Evolutionary conservation across 2,888 invertebrate genomes (phyloP).

Genomic region (Ophion slaviceki): DNA sequence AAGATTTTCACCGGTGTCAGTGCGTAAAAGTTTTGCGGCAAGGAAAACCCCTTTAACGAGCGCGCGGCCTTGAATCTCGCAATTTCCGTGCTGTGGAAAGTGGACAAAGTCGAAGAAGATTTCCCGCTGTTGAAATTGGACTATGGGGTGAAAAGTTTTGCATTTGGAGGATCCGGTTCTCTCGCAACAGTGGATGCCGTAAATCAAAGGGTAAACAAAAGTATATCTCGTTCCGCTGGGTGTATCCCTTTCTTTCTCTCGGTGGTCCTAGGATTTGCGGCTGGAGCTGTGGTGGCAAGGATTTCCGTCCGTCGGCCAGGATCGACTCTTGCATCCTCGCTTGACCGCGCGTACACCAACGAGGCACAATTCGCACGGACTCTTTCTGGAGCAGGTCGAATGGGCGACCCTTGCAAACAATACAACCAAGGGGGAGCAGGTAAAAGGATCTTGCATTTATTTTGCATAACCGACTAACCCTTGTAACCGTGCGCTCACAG

Average conservation of each 20-base stretch:
- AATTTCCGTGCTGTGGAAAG: constrained; percentile 76
- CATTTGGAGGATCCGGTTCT: constrained; percentile 47
- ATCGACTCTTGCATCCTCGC: constrained; percentile 27
- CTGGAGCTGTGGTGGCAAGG: constrained; percentile 60
- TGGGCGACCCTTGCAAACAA: constrained; percentile 14
- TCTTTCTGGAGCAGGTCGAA: constrained; percentile 64
- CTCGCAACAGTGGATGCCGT: constrained; percentile 66
- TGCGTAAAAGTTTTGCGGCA: constrained; percentile 30
- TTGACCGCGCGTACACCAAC: background rate
- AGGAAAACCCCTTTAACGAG: constrained; percentile 53
- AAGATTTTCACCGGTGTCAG: constrained; percentile 26
- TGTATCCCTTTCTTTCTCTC: constrained; percentile 58
- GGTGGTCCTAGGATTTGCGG: constrained; percentile 53
- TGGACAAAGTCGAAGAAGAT: constrained; percentile 39
- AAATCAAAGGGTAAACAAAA: constrained; percentile 78
- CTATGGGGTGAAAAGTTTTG: constrained; percentile 3
- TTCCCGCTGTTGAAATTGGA: constrained; percentile 32
- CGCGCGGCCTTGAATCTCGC: constrained; percentile 78
- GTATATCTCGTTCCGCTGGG: constrained; percentile 59
- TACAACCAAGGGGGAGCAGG: constrained; percentile 70
- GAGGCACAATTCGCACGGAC: constrained; percentile 25
- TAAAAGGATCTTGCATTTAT: constrained; percentile 72
- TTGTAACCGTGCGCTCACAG: constrained; percentile 47
- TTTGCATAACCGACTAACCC: constrained; percentile 80
- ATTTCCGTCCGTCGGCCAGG: constrained; percentile 58